A percentile compares a stretch with the other conserved stretches of the same genome.
Evolutionary conservation across 2,113 vertebrate species (phyloP).

Genomic region (Dunckerocampus dactyliophorus): DNA sequence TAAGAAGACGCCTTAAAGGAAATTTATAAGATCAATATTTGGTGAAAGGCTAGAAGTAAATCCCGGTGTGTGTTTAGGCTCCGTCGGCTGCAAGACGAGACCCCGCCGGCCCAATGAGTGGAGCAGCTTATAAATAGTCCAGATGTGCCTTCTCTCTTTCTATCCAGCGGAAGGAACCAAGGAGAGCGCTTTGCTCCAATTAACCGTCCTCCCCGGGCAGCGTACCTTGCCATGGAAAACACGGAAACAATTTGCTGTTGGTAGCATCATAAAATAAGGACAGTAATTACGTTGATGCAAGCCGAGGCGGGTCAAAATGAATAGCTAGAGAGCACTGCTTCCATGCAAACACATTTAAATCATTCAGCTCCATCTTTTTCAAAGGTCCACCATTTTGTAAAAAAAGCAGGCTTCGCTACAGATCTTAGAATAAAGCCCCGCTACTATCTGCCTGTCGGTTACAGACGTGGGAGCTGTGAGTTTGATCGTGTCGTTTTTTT

Average conservation of each 20-base stretch:
- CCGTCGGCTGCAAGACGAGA: slow-evolving; percentile 27
- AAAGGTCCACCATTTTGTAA: too few relatives aligned
- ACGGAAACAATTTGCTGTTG: neutral
- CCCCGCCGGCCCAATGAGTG: slow-evolving; percentile 1
- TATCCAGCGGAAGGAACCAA: slow-evolving; percentile 19
- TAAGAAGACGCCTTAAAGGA: too few relatives aligned
- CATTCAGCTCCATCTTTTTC: too few relatives aligned
- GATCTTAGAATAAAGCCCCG: too few relatives aligned
- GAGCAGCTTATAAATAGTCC: slow-evolving; percentile 43
- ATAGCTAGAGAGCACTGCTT: too few relatives aligned
- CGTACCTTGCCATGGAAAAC: too few relatives aligned
- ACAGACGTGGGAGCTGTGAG: too few relatives aligned
- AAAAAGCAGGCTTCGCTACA: too few relatives aligned
- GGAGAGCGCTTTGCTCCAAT: slow-evolving; percentile 45
- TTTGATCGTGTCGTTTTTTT: too few relatives aligned
- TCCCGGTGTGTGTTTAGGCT: slow-evolving; percentile 14
- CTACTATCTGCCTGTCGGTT: too few relatives aligned
- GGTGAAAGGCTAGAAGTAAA: neutral
- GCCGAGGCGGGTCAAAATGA: too few relatives aligned
- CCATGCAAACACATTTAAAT: too few relatives aligned
- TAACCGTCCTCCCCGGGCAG: slow-evolving; percentile 23
- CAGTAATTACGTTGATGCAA: neutral
- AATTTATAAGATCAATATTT: neutral
- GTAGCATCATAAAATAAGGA: neutral
- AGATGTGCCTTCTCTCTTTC: slow-evolving; percentile 38